Evolutionary conservation across 1,140 invertebrate species (phyloP).

Genomic region (Aporrectodea caliginosa): DNA sequence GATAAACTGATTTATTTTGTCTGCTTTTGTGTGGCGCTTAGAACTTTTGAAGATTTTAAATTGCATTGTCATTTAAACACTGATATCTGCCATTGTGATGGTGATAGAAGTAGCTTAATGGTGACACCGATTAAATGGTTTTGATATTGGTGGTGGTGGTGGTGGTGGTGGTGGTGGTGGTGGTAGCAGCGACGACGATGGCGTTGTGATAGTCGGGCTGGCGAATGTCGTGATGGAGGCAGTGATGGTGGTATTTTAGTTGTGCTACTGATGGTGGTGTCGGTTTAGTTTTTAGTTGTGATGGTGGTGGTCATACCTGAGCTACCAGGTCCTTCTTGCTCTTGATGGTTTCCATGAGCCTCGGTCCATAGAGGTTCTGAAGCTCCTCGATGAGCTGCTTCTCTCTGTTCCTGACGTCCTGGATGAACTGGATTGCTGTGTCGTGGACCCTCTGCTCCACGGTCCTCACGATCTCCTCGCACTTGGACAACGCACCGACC

Average conservation of each 20-base stretch:
- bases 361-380: constrained; percentile 49
- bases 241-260: background rate
- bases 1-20: no score
- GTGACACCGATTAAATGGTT: no score
- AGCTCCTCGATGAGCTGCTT: constrained; percentile 54
- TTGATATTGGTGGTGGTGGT: no score
- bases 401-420: constrained; percentile 50
- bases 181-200: background rate
- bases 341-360: constrained; percentile 53
- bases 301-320: constrained; percentile 33
- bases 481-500: constrained; percentile 44
- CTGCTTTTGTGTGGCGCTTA: no score
- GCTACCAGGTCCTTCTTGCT: constrained; percentile 49
- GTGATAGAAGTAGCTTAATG: no score
- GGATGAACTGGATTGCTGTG: constrained; percentile 50
- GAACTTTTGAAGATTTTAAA: no score
- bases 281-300: no score
- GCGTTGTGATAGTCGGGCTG: background rate
- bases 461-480: constrained; percentile 49
- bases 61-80: no score
- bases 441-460: constrained; percentile 52
- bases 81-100: no score
- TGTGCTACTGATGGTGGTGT: no score
- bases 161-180: background rate
- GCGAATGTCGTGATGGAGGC: background rate